Evolutionary conservation across 2,113 vertebrate species (phyloP).

Genomic region (Aspiorhynchus laticeps): DNA sequence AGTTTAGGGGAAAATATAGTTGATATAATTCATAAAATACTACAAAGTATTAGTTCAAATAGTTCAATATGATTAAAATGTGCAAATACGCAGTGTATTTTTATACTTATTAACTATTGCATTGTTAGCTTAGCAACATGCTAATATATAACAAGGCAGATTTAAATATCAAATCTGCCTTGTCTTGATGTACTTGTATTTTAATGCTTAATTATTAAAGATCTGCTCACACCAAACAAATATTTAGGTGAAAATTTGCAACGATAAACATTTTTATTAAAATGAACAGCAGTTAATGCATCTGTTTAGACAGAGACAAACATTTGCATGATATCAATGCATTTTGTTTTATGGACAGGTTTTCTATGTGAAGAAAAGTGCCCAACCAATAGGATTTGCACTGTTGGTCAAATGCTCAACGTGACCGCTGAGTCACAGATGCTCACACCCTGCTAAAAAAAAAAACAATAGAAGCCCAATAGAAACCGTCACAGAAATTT

Average conservation of each 20-base stretch:
- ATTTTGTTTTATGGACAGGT: too few species aligned
- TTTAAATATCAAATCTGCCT: neutral
- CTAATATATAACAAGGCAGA: neutral
- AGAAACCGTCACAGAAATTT: too few species aligned
- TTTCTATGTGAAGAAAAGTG: neutral
- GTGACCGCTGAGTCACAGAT: too few species aligned
- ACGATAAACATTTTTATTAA: fast-evolving
- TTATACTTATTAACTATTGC: neutral
- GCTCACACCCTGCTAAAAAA: too few species aligned
- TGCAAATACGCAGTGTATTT: too few species aligned
- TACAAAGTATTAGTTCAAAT: neutral
- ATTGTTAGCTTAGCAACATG: neutral
- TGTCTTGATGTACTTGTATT: neutral
- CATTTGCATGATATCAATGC: too few species aligned
- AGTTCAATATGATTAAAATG: neutral
- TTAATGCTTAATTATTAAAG: neutral
- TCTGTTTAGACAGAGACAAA: neutral
- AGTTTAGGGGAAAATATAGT: neutral
- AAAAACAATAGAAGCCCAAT: too few species aligned
- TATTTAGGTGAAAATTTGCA: neutral
- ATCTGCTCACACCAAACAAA: neutral
- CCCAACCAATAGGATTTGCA: neutral
- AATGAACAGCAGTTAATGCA: neutral
- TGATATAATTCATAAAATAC: neutral
- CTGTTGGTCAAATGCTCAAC: neutral